A percentile compares a stretch with the other conserved stretches of the same genome.
Conservation (phyloP, 2,888 invertebrate species). For the Drosophila dives region DNA sequence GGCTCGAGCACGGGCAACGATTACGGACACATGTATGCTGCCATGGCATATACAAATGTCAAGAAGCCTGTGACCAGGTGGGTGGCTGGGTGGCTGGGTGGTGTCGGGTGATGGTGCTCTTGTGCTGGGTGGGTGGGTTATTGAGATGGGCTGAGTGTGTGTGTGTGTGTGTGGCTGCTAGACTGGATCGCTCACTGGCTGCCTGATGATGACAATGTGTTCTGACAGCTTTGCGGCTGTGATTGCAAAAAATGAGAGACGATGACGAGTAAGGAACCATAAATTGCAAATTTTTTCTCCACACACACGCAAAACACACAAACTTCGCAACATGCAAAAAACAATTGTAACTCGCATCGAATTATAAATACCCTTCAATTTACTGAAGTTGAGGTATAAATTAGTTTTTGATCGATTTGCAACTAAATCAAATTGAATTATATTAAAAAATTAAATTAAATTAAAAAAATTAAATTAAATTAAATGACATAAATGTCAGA, state of each 20-base stretch:
- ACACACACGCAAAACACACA: conserved; percentile 10
- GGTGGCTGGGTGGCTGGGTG: conserved; percentile 53
- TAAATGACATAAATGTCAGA: not conserved
- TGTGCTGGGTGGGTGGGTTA: not conserved
- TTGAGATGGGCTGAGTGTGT: not conserved
- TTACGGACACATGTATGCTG: conserved; percentile 68
- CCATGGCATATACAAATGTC: conserved; percentile 34
- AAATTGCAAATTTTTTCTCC: conserved; percentile 68
- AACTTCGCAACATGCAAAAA: not conserved
- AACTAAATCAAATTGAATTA: not conserved
- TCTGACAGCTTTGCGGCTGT: conserved; percentile 76
- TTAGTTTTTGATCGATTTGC: not conserved
- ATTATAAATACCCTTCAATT: conserved; percentile 1
- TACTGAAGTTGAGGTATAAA: not conserved
- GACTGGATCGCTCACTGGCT: conserved; percentile 10
- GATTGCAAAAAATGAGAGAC: conserved; percentile 80
- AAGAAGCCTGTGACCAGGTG: conserved; percentile 65
- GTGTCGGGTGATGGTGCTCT: conserved; percentile 3
- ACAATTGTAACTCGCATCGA: not conserved
- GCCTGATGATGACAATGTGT: conserved; percentile 77
- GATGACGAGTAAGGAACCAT: conserved; percentile 75
- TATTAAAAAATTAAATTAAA: not conserved
- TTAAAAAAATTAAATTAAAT: not conserved
- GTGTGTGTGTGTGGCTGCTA: not conserved
- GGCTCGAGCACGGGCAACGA: conserved; percentile 50